A percentile compares a stretch with the other conserved stretches of the same genome.
These are phyloP conservation scores for Campopleginae sp. DNA, from an alignment of 2,888 invertebrate species.

Conservation along the genomic window DNA sequence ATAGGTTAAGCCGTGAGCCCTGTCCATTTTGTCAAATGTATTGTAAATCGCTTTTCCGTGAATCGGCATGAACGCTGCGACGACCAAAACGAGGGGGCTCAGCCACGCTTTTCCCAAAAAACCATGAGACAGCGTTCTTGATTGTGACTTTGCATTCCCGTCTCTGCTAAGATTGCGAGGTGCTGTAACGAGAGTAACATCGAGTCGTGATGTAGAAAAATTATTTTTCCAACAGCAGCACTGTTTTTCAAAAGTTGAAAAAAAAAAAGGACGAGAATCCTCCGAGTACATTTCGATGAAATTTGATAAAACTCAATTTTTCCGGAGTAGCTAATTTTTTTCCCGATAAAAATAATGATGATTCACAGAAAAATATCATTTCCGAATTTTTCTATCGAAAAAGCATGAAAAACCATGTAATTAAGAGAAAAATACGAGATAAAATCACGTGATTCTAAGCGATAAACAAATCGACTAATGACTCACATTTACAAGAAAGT, in stretches of 20 bases:
- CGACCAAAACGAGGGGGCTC: not conserved
- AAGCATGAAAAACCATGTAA: not conserved
- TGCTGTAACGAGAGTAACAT: not conserved
- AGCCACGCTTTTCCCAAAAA: not conserved
- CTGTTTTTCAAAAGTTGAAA: not conserved
- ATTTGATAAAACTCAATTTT: not conserved
- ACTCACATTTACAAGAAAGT: conserved; percentile 5
- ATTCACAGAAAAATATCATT: not conserved
- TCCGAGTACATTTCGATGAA: not conserved
- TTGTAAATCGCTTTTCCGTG: conserved; percentile 33
- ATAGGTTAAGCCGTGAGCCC: conserved; percentile 76
- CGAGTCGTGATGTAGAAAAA: not conserved
- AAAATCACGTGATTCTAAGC: not conserved
- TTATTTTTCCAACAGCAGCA: not conserved
- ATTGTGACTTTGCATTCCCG: conserved; percentile 35
- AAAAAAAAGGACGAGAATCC: too few relatives aligned
- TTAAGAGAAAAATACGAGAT: not conserved
- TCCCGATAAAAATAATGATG: not conserved
- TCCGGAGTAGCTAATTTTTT: not conserved
- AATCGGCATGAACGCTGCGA: conserved; percentile 21
- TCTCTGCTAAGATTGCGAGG: not conserved
- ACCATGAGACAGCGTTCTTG: conserved; percentile 25
- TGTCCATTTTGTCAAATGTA: conserved; percentile 76
- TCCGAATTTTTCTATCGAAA: not conserved
- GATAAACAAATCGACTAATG: conserved; percentile 17